phyloP scores from a whole-genome alignment of 1,140 invertebrate species.

The Brachystomella parvula region DNA sequence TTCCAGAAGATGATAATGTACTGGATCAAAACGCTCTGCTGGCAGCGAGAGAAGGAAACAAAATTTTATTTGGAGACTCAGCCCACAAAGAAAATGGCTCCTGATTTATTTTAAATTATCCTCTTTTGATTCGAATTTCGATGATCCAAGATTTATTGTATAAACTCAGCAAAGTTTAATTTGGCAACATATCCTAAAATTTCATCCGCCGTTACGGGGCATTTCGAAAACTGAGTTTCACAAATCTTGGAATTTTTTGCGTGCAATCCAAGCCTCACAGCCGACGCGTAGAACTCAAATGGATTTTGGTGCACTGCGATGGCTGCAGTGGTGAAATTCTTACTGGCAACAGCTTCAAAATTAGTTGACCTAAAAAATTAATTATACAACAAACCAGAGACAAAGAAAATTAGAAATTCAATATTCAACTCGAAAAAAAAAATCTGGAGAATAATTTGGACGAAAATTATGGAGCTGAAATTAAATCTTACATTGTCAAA shows the following conservation, averaged over 20 bases:
- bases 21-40: too few species aligned
- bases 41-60: too few species aligned
- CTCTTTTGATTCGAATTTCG: too few species aligned
- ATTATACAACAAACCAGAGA: background rate
- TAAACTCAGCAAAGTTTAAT: background rate
- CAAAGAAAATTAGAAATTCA: too few species aligned
- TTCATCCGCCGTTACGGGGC: background rate
- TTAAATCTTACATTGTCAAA: background rate
- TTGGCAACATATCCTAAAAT: background rate
- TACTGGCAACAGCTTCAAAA: background rate
- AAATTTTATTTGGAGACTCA: too few species aligned
- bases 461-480: too few species aligned
- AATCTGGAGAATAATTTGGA: too few species aligned
- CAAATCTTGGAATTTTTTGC: background rate
- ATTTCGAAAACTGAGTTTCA: background rate
- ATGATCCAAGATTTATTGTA: too few species aligned
- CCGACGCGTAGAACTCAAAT: background rate
- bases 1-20: background rate
- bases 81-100: too few species aligned
- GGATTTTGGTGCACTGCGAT: background rate
- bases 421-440: background rate
- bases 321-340: background rate
- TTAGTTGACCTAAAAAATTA: background rate
- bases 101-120: too few species aligned
- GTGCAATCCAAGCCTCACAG: background rate